Evolutionary conservation across 37 sponge, comb jelly and placozoan genomes (phyloP).

Genomic region (Spongilla lacustris): DNA sequence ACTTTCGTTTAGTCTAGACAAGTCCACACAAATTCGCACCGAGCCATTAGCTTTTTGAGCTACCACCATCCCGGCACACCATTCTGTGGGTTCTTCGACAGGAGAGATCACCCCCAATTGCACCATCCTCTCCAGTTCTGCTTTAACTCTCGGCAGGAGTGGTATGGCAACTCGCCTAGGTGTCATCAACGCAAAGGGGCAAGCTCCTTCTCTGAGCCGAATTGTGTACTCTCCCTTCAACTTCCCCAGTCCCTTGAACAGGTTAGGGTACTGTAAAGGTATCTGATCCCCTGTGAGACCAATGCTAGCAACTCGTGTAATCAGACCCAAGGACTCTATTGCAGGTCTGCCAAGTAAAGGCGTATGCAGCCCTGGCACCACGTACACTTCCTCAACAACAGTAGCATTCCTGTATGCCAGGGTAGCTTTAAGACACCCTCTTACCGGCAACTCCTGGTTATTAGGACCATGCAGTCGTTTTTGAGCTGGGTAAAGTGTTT

Average conservation of each 20-base stretch:
- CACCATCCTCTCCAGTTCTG: slow-evolving; percentile 44
- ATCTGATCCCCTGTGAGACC: not conserved
- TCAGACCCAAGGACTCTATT: slow-evolving; percentile 23
- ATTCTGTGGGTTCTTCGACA: slow-evolving; percentile 40
- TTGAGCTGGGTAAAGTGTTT: too few relatives aligned
- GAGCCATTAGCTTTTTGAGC: slow-evolving; percentile 31
- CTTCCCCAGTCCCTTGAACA: slow-evolving; percentile 50
- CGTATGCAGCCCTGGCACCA: slow-evolving; percentile 7
- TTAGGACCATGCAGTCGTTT: too few relatives aligned
- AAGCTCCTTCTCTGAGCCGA: slow-evolving; percentile 18
- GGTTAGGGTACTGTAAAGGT: slow-evolving; percentile 11
- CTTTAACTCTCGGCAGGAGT: slow-evolving; percentile 20
- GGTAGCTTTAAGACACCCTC: too few relatives aligned
- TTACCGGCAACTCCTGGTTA: too few relatives aligned
- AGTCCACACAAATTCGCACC: slow-evolving; percentile 59
- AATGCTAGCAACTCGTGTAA: slow-evolving; percentile 8
- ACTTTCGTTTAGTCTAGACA: slow-evolving; percentile 50
- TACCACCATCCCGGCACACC: slow-evolving; percentile 65
- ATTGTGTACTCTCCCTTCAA: slow-evolving; percentile 38
- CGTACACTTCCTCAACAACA: slow-evolving; percentile 11
- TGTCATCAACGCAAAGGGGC: slow-evolving; percentile 27
- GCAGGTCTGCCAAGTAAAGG: slow-evolving; percentile 46
- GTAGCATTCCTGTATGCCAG: too few relatives aligned
- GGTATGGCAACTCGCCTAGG: slow-evolving; percentile 53
- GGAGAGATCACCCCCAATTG: slow-evolving; percentile 33